Evolutionary conservation across 92 coral and sea anemone species (phyloP).

Genomic region (Heteractis magnifica): DNA sequence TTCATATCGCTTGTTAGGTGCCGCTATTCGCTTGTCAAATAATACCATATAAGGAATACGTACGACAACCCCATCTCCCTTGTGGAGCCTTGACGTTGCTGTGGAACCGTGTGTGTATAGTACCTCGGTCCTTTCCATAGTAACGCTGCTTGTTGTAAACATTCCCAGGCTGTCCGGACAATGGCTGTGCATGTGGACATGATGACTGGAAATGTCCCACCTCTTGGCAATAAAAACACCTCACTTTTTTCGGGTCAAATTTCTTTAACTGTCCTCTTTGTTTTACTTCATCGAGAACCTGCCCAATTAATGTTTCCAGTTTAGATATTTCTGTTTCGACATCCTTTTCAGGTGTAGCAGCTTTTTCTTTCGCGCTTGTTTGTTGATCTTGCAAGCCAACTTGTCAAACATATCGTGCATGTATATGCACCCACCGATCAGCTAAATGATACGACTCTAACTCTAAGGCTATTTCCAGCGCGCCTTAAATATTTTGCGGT

Average conservation of each 20-base stretch:
- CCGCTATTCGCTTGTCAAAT: too few species aligned
- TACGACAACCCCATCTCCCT: too few species aligned
- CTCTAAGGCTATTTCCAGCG: slow-evolving; percentile 46
- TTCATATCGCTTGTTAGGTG: too few species aligned
- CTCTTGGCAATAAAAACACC: neutral
- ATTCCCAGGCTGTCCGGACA: too few species aligned
- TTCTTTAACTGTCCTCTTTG: neutral
- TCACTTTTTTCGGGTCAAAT: neutral
- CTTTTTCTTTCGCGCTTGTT: too few species aligned
- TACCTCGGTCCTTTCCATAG: too few species aligned
- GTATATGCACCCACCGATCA: slow-evolving; percentile 24
- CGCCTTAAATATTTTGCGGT: slow-evolving; percentile 47
- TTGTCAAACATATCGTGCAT: neutral
- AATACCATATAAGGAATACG: too few species aligned
- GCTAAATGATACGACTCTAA: slow-evolving; percentile 47
- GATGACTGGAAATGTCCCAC: neutral
- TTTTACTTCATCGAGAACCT: neutral
- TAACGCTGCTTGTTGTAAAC: too few species aligned
- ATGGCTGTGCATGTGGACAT: too few species aligned
- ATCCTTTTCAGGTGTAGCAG: neutral
- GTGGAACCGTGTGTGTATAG: neutral
- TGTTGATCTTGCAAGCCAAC: neutral
- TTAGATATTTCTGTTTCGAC: neutral
- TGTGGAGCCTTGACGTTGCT: neutral
- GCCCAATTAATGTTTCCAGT: neutral